A percentile compares a stretch with the other conserved stretches of the same genome.
Evolutionary conservation across 2,797 vertebrate genomes (phyloP).

Genomic region (Crenichthys baileyi): DNA sequence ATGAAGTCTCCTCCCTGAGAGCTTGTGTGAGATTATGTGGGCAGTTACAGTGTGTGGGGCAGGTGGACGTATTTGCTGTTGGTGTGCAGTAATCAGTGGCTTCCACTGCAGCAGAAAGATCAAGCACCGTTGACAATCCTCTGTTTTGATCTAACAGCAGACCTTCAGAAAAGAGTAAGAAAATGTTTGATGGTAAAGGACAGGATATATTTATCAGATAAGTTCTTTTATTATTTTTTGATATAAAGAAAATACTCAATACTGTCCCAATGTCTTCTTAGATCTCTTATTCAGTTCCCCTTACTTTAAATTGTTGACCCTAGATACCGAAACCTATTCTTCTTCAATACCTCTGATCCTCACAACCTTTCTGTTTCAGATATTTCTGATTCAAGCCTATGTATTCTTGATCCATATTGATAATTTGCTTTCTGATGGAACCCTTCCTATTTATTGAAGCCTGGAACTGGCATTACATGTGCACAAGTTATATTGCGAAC

Average conservation of each 20-base stretch:
- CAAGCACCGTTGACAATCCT: not conserved
- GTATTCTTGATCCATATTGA: not conserved
- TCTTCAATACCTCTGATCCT: not conserved
- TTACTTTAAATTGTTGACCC: not conserved
- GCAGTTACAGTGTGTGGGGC: slow-evolving; percentile 23
- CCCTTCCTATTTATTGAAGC: not conserved
- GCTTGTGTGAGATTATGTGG: slow-evolving; percentile 31
- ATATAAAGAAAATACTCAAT: not conserved
- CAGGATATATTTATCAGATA: not conserved
- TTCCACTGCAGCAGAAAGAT: slow-evolving; percentile 29
- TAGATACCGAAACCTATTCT: not conserved
- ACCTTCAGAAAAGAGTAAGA: not conserved
- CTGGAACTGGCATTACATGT: not conserved
- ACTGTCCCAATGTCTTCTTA: not conserved
- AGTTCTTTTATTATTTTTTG: not conserved
- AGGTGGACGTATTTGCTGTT: slow-evolving; percentile 35
- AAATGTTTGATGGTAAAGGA: not conserved
- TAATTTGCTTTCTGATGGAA: not conserved
- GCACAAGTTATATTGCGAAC: not conserved
- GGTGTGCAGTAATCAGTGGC: slow-evolving; percentile 18
- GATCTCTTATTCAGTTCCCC: not conserved
- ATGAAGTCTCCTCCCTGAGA: slow-evolving; percentile 21
- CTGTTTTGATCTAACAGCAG: slow-evolving; percentile 4
- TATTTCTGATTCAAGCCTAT: not conserved
- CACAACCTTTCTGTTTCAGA: not conserved